These are phyloP conservation scores for Epsilonema sp. DNA, from an alignment of 2,888 invertebrate genomes.

Conservation along the genomic window DNA sequence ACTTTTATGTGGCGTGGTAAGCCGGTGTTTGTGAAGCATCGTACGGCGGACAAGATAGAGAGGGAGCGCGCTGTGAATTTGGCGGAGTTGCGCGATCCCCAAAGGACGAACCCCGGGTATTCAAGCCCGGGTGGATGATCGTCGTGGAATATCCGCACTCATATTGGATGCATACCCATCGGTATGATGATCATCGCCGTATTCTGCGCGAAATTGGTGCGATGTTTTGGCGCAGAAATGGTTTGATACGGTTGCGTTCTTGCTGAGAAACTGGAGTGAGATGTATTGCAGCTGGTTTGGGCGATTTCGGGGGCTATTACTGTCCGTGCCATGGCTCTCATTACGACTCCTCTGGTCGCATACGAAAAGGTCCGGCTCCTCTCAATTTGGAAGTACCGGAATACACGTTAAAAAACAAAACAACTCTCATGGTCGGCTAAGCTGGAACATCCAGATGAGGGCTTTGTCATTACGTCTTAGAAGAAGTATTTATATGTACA, in stretches of 20 bases:
- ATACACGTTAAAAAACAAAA: constrained; percentile 11
- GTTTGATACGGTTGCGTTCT: too few species aligned
- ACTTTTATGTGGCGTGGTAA: constrained; percentile 99
- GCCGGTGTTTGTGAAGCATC: constrained; percentile 55
- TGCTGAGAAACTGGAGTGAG: too few species aligned
- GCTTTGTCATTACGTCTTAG: too few species aligned
- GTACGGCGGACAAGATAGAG: constrained; percentile 58
- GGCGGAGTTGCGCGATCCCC: constrained; percentile 60
- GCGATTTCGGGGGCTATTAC: constrained; percentile 87
- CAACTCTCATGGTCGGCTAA: constrained; percentile 10
- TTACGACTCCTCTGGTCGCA: constrained; percentile 93
- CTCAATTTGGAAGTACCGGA: constrained; percentile 77
- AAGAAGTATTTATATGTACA: too few species aligned
- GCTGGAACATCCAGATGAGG: too few species aligned
- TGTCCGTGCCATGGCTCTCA: constrained; percentile 99
- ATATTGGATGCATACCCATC: constrained; percentile 90
- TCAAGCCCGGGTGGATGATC: constrained; percentile 73
- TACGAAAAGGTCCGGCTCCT: constrained; percentile 94
- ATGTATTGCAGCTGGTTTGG: constrained; percentile 27
- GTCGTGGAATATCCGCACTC: constrained; percentile 89
- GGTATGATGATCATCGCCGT: too few species aligned
- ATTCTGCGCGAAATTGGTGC: too few species aligned
- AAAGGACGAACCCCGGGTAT: constrained; percentile 52
- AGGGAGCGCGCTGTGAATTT: constrained; percentile 44
- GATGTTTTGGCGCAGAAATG: too few species aligned